A percentile compares a stretch with the other conserved stretches of the same genome.
Evolutionary conservation across 2,888 invertebrate species (phyloP).

Genomic region (Nomada ruficornis): DNA sequence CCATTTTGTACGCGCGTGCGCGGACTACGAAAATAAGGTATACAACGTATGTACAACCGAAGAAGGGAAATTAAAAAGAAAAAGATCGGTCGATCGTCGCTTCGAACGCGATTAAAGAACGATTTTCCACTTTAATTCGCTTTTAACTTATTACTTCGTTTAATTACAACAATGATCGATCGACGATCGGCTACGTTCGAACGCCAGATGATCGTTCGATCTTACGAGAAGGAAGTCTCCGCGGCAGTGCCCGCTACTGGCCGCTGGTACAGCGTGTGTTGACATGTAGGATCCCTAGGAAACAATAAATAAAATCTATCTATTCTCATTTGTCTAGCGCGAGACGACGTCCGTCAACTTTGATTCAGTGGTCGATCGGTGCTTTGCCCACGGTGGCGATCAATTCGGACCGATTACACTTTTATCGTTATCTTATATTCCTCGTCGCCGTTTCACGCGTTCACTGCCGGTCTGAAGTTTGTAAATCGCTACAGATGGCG

Average conservation of each 20-base stretch:
- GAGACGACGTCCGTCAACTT: slow-evolving; percentile 72
- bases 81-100: slow-evolving; percentile 27
- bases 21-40: slow-evolving; percentile 48
- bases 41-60: slow-evolving; percentile 71
- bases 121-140: background rate
- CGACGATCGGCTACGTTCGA: slow-evolving; percentile 20
- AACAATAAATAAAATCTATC: slow-evolving; percentile 84
- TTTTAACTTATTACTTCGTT: background rate
- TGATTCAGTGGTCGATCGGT: slow-evolving; percentile 74
- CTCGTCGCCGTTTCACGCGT: background rate
- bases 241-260: slow-evolving; percentile 82
- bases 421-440: no score
- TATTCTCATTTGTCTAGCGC: slow-evolving; percentile 78
- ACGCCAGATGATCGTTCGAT: slow-evolving; percentile 40
- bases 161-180: background rate
- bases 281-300: slow-evolving; percentile 74
- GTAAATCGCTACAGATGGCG: background rate
- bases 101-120: background rate
- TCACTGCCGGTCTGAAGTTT: background rate
- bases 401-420: slow-evolving; percentile 5
- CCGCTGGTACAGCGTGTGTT: slow-evolving; percentile 74
- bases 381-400: slow-evolving; percentile 30
- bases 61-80: slow-evolving; percentile 23
- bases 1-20: slow-evolving; percentile 33
- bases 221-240: slow-evolving; percentile 73